phyloP scores from a whole-genome alignment of 2,797 vertebrate genomes.

The Macropodus opercularis region DNA sequence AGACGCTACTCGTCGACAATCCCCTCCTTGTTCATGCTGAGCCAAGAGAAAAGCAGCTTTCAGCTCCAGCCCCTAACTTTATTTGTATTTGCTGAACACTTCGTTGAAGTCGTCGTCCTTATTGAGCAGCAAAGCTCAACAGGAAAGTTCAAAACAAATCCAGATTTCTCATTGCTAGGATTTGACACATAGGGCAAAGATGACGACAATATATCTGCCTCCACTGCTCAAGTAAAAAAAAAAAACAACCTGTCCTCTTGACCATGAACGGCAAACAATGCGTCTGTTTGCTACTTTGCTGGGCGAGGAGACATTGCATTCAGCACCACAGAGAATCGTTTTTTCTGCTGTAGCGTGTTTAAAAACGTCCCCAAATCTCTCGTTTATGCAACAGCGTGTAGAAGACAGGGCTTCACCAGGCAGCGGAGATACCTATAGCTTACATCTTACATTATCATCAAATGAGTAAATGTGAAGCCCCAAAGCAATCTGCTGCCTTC shows the following conservation, averaged over 20 bases:
- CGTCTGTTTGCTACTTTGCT: conserved; percentile 18
- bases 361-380: conserved; percentile 16
- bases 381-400: conserved; percentile 22
- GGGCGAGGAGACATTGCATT: conserved; percentile 13
- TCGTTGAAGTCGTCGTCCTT: conserved; percentile 37
- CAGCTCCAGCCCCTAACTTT: conserved; percentile 8
- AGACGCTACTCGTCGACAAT: conserved; percentile 11
- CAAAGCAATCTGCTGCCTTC: conserved; percentile 31
- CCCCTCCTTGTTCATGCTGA: not conserved
- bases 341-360: conserved; percentile 5
- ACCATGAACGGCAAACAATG: conserved; percentile 35
- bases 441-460: conserved; percentile 36
- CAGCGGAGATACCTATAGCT: conserved; percentile 33
- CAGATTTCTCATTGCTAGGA: conserved; percentile 40
- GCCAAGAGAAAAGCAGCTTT: conserved; percentile 20
- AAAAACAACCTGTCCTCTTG: conserved; percentile 53
- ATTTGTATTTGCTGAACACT: conserved; percentile 32
- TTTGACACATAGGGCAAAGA: conserved; percentile 63
- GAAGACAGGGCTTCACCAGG: conserved; percentile 9
- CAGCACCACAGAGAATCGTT: too few species aligned
- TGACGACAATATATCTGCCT: conserved; percentile 44
- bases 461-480: conserved; percentile 38
- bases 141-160: conserved; percentile 64
- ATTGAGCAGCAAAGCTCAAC: conserved; percentile 42
- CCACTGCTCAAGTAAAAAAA: conserved; percentile 41